These are phyloP conservation scores for Cladorhizidae sp. DNA, from an alignment of 37 sponge, comb jelly and placozoan genomes.

Conservation along the genomic window DNA sequence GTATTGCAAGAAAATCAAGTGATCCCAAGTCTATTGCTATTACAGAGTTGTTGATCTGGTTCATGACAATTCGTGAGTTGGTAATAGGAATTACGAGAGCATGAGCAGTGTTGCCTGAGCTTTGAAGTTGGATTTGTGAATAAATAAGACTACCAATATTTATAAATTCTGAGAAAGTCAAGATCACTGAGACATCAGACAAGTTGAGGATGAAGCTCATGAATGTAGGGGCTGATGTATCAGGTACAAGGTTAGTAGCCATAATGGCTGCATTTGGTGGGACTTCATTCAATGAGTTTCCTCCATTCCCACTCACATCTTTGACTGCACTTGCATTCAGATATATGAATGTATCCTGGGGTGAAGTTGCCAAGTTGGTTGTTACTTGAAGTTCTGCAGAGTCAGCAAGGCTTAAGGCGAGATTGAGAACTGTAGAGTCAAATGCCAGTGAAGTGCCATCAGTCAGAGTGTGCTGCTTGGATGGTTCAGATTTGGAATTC, in stretches of 20 bases:
- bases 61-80: constrained; percentile 39
- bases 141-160: constrained; percentile 48
- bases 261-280: constrained; percentile 18
- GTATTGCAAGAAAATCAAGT: constrained; percentile 67
- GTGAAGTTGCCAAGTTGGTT: constrained; percentile 48
- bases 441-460: constrained; percentile 39
- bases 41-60: constrained; percentile 58
- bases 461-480: constrained; percentile 25
- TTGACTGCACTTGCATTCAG: constrained; percentile 48
- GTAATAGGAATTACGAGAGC: constrained; percentile 26
- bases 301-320: constrained; percentile 82
- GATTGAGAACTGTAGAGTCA: constrained; percentile 58
- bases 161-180: constrained; percentile 87
- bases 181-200: constrained; percentile 39
- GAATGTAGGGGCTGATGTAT: constrained; percentile 63
- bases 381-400: constrained; percentile 47
- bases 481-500: neutral
- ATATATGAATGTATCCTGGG: constrained; percentile 64
- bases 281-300: constrained; percentile 52
- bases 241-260: constrained; percentile 46
- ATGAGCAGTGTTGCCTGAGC: constrained; percentile 6
- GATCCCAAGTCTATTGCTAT: constrained; percentile 55
- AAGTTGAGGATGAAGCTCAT: constrained; percentile 61
- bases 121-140: constrained; percentile 25
- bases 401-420: constrained; percentile 52